phyloP scores from a whole-genome alignment of 2,888 invertebrate genomes.

The Zygaena filipendulae region DNA sequence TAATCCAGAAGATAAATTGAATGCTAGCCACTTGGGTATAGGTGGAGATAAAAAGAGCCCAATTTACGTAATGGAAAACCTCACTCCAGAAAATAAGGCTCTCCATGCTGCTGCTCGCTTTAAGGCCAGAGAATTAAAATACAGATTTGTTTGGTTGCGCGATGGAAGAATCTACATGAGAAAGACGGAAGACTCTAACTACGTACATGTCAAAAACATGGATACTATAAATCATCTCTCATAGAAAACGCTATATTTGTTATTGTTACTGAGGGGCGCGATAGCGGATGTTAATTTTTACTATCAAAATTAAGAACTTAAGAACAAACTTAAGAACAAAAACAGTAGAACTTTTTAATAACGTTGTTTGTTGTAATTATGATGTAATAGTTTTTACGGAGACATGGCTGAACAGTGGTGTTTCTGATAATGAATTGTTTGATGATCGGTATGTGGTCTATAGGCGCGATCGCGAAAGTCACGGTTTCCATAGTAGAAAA shows the following conservation, averaged over 20 bases:
- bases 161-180: constrained; percentile 1
- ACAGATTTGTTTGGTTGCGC: neutral
- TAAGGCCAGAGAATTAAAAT: neutral
- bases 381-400: constrained; percentile 6
- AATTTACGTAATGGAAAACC: no score
- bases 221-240: no score
- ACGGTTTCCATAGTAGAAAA: constrained; percentile 4
- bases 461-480: constrained; percentile 5
- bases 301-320: no score
- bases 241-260: no score
- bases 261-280: no score
- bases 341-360: no score
- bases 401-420: constrained; percentile 9
- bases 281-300: no score
- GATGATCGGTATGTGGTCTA: no score
- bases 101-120: neutral
- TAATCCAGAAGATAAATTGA: constrained; percentile 7
- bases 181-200: constrained; percentile 13
- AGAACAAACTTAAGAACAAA: no score
- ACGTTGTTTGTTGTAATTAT: neutral
- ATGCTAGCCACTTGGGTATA: constrained; percentile 4
- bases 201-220: no score
- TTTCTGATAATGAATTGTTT: constrained; percentile 5
- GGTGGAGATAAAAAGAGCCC: constrained; percentile 4
- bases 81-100: no score